Base-by-base conservation (phyloP, 2,797 vertebrate species). In the Acipenser transmontanus region DNA sequence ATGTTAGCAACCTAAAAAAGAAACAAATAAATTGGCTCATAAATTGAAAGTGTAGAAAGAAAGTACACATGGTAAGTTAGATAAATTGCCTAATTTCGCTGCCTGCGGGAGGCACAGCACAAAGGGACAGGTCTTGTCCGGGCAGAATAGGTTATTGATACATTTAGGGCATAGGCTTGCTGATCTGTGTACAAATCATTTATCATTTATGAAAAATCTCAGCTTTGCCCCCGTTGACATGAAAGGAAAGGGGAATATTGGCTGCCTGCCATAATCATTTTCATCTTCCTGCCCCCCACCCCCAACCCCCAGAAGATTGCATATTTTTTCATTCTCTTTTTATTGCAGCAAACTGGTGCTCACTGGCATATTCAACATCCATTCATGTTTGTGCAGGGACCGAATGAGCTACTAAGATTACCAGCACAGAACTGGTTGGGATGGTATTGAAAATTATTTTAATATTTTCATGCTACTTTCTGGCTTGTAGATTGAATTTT, bases 331-430 rank as follows among this genome's bases (percentile, higher is more conserved):
- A 70, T 73, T 72, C 50, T 66, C 69, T 77, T 79, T 77, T 79
- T 77, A 82, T 72, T 76, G 77, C 66, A 78, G 60, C 20, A 72
- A 76, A 65, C 57, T 68, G 66, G 66, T 72, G 64, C 68, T 73
- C 76, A 70, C 76, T 72, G 82, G 81, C 66, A 74, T 61, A 72
- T 80, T 78, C 78, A 74, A 50, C 64, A 81, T 66, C 70, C 76
- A 80, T 69, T 76, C 73, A 34, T 75, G 69, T 72, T 82, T 81
- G 74, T 65, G 47, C 34, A 51, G 70, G 69, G 68, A 69, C 69
- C 80, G 81, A 84, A 81, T 68, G 74, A 85, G 72, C 78, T 77
- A 74, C 76, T 73, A 78, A 76, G 75, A 81, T 80, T 74, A 77
- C 72, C 66, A 65, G 51, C n/a, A n/a, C 52, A 54, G 52, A 54